A percentile compares a stretch with the other conserved stretches of the same genome.
Conservation (phyloP, 1,140 invertebrate genomes). For the Anadara kagoshimensis region DNA sequence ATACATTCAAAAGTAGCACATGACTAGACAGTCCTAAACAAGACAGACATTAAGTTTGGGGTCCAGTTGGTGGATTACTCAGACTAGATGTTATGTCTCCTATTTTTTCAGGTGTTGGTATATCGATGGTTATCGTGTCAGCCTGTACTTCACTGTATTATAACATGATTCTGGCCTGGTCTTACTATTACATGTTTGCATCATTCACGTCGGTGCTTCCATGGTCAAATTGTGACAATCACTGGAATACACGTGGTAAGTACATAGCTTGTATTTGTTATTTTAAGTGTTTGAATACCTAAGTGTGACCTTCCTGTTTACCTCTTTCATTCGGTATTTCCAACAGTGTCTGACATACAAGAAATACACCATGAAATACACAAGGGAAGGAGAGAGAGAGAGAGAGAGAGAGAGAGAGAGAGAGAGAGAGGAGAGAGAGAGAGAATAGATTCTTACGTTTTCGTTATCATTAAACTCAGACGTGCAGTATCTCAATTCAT, state of each 20-base stretch:
- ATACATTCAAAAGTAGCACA: no score
- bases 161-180: constrained; percentile 98
- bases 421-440: neutral
- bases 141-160: constrained; percentile 85
- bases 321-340: no score
- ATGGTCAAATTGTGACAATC: constrained; percentile 87
- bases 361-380: no score
- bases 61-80: no score
- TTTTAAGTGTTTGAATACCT: no score
- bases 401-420: neutral
- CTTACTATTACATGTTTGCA: constrained; percentile 89
- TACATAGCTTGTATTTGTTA: neutral
- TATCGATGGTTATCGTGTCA: constrained; percentile 61
- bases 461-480: no score
- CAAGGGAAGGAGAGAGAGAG: neutral
- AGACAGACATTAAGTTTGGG: no score
- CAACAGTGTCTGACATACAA: no score
- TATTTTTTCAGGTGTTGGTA: constrained; percentile 54
- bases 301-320: no score
- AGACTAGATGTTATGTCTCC: no score
- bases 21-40: no score
- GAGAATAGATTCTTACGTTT: neutral
- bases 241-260: constrained; percentile 54
- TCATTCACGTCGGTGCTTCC: constrained; percentile 81
- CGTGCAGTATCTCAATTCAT: no score